phyloP scores from a whole-genome alignment of 2,797 vertebrate genomes.

The Glossophaga mutica region DNA sequence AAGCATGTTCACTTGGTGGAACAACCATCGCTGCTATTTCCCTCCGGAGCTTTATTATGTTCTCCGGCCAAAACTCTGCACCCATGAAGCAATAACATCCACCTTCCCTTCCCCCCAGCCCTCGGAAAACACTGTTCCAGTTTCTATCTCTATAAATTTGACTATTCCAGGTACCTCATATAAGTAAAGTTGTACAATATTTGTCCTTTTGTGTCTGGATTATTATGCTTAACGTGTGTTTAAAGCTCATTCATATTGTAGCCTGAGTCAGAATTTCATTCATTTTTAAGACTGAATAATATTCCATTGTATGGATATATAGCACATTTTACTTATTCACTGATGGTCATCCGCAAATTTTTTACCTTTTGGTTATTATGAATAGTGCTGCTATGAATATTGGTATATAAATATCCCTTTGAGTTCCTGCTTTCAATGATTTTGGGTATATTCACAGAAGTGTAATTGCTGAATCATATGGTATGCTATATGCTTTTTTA shows the following conservation, averaged over 20 bases:
- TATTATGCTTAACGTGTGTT: not conserved
- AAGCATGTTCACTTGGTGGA: not conserved
- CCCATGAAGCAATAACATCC: too few species aligned
- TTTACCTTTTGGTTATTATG: not conserved
- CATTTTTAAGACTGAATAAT: not conserved
- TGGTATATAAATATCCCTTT: not conserved
- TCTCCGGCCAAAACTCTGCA: not conserved
- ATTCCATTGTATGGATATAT: not conserved
- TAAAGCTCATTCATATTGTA: not conserved
- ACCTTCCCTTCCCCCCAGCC: not conserved
- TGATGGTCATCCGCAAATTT: not conserved
- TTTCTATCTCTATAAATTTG: not conserved
- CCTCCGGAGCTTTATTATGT: not conserved
- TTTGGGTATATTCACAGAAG: not conserved
- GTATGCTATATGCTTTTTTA: too few species aligned
- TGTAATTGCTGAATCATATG: not conserved
- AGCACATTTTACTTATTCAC: not conserved
- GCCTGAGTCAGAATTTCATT: not conserved
- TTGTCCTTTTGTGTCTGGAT: slow-evolving; percentile 2
- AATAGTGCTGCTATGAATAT: not conserved
- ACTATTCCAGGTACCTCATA: not conserved
- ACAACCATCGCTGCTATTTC: not conserved
- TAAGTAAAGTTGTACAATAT: not conserved
- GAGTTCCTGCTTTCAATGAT: not conserved
- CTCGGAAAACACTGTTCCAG: not conserved